Conservation (phyloP, 1,140 invertebrate species). For the Pinna nobilis region DNA sequence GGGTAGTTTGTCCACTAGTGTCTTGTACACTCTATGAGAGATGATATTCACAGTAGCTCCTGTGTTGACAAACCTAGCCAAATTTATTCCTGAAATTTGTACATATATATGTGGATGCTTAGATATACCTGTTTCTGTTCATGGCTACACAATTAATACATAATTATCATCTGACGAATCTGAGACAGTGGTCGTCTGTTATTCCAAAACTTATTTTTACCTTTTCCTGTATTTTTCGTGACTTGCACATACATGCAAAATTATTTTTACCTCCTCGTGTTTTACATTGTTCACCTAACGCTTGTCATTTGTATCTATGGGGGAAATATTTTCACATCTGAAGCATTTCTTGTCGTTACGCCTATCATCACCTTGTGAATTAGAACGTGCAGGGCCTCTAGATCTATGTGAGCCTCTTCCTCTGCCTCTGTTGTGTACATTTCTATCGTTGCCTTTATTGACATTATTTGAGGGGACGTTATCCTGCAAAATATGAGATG, state of each 20-base stretch:
- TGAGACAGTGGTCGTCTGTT: not conserved
- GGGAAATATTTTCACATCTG: not conserved
- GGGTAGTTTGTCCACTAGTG: not conserved
- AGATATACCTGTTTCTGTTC: not conserved
- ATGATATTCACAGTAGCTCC: constrained; percentile 15
- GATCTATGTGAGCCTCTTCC: not conserved
- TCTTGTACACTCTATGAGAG: not conserved
- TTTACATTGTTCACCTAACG: not conserved
- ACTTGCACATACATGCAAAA: too few species aligned
- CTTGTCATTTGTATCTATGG: not conserved
- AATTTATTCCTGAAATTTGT: not conserved
- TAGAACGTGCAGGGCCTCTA: too few species aligned
- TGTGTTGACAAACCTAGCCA: constrained; percentile 9
- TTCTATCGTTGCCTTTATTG: too few species aligned
- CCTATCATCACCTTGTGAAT: too few species aligned
- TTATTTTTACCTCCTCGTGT: not conserved
- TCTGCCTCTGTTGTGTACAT: not conserved
- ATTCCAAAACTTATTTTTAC: not conserved
- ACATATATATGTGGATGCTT: not conserved
- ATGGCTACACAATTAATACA: not conserved
- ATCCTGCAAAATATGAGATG: not conserved
- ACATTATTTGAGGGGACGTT: not conserved
- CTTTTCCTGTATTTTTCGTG: too few species aligned
- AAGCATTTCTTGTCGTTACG: not conserved
- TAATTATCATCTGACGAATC: not conserved